These are phyloP conservation scores for Thymelicus lineola DNA, from an alignment of 2,888 invertebrate genomes.

Conservation along the genomic window DNA sequence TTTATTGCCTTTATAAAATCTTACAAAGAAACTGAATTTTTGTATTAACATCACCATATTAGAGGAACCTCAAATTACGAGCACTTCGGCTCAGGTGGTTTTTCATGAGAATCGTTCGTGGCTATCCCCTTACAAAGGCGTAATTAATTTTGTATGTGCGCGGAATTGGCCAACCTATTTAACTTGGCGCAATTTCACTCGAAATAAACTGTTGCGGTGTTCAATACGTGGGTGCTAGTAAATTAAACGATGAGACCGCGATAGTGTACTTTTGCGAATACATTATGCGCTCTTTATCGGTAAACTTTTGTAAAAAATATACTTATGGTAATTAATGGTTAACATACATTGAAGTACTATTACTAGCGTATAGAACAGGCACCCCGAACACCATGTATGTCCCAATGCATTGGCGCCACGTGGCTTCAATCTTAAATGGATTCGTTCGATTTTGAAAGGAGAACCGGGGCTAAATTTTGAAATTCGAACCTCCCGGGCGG, in stretches of 20 bases:
- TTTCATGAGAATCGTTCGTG: slow-evolving; percentile 17
- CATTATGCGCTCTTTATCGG: slow-evolving; percentile 6
- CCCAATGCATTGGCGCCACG: too few relatives aligned
- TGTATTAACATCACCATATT: too few relatives aligned
- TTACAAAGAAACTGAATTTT: too few relatives aligned
- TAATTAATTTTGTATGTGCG: slow-evolving; percentile 15
- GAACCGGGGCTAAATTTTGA: too few relatives aligned
- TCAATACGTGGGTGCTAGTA: slow-evolving; percentile 10
- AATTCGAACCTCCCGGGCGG: too few relatives aligned
- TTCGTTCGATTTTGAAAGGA: too few relatives aligned
- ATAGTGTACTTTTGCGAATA: not conserved
- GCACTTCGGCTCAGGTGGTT: slow-evolving; percentile 2
- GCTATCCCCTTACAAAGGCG: slow-evolving; percentile 19
- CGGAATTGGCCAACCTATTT: slow-evolving; percentile 12
- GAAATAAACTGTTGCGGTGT: slow-evolving; percentile 14
- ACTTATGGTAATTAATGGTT: not conserved
- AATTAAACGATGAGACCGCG: slow-evolving; percentile 11
- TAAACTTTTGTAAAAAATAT: not conserved
- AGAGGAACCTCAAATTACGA: not conserved
- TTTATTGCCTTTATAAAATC: too few relatives aligned
- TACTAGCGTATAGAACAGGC: too few relatives aligned
- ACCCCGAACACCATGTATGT: too few relatives aligned
- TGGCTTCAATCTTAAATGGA: too few relatives aligned
- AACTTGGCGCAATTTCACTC: slow-evolving; percentile 12
- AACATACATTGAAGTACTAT: not conserved